Base-by-base conservation (phyloP, 2,113 vertebrate species). In the Sarotherodon lohbergeri region DNA sequence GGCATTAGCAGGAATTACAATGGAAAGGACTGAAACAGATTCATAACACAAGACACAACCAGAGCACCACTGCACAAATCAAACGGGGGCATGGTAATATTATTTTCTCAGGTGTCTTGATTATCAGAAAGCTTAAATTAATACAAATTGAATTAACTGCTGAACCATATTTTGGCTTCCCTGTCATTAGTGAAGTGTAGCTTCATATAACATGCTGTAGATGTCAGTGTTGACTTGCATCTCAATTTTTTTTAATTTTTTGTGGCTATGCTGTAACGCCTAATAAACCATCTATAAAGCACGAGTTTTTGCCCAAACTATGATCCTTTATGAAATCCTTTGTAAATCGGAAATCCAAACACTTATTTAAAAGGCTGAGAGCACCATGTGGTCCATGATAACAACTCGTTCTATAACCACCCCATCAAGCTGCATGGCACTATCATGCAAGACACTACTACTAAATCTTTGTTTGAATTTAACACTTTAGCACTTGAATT, bases 201-300 rank as follows among this genome's bases (percentile, higher is more conserved):
- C 22, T 80, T 86, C 27, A 19, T n/a, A 10, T 7, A 55, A 55
- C 7, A 29, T 52, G 80, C 94, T 87, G 89, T 92, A 95, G 95
- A 91, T 94, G 94, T 91, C 96, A 94, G 87, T 88, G 80, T 94
- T 88, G 79, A 22, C 78, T 57, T 80, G 56, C 68, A 19, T 82
- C 80, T 84, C 24, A 10, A 16, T n/a, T 61, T 16, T 16, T 54
- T 55, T 82, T 76, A 10, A 16, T n/a, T 61, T 16, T 16, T 54
- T 55, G 80, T 76, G 12, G 8, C 8, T 57, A n/a, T 80, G 13
- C 73, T 82, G 27, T 32, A 46, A 59, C 36, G 50, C 13, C 14
- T 13, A 12, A 88, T 39, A 29, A 78, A 87, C 56, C 4, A 78
- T 32, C 24, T 81, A 9, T 24, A 9, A 79, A 36, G 14, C 13